phyloP scores from a whole-genome alignment of 2,888 invertebrate genomes.

The Gari tellinella region DNA sequence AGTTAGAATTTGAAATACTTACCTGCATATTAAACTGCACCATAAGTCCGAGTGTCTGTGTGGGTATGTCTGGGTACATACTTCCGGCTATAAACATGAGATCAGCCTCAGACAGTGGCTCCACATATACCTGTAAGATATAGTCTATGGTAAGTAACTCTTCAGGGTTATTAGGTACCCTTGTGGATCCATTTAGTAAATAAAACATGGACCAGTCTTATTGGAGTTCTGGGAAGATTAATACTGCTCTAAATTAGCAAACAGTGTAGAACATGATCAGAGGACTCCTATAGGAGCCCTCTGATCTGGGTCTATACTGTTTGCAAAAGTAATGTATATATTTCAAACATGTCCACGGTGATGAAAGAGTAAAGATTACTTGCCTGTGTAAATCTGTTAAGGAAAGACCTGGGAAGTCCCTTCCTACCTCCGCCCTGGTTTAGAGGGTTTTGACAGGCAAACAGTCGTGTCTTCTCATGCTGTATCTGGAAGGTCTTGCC shows the following conservation, averaged over 20 bases:
- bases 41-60: constrained; percentile 89
- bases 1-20: constrained; percentile 15
- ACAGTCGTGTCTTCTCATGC: constrained; percentile 91
- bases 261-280: too few relatives aligned
- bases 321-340: too few relatives aligned
- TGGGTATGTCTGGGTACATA: constrained; percentile 88
- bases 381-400: constrained; percentile 94
- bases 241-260: too few relatives aligned
- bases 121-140: constrained; percentile 87
- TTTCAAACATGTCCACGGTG: too few relatives aligned
- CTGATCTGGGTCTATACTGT: too few relatives aligned
- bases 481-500: constrained; percentile 92
- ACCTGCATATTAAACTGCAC: constrained; percentile 90
- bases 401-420: constrained; percentile 97
- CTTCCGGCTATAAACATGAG: constrained; percentile 87
- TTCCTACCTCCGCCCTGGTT: constrained; percentile 98
- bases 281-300: too few relatives aligned
- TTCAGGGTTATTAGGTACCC: too few relatives aligned
- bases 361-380: neutral
- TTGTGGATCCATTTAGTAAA: too few relatives aligned
- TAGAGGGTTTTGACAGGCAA: constrained; percentile 99
- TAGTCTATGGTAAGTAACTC: too few relatives aligned
- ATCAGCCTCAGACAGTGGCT: constrained; percentile 88
- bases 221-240: too few relatives aligned
- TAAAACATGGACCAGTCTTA: too few relatives aligned